Evolutionary conservation across 2,797 vertebrate species (phyloP).

Genomic region (Clarias fuscus): DNA sequence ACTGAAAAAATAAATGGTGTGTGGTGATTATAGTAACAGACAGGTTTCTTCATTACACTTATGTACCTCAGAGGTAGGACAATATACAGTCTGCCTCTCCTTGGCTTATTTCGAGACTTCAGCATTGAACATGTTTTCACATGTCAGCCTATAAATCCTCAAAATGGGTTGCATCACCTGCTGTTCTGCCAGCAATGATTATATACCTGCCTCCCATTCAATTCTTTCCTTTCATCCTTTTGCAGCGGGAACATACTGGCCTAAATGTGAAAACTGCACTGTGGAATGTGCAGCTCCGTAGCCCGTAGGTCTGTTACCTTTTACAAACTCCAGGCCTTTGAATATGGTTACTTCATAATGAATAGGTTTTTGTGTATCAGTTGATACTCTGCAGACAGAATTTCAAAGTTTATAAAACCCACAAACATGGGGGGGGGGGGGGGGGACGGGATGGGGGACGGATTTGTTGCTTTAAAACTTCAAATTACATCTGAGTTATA

Average conservation of each 20-base stretch:
- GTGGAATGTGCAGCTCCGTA: slow-evolving; percentile 34
- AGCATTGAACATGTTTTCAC: slow-evolving; percentile 45
- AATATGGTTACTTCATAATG: slow-evolving; percentile 11
- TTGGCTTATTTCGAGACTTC: slow-evolving; percentile 28
- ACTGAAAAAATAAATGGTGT: slow-evolving; percentile 1
- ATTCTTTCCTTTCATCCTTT: slow-evolving; percentile 51
- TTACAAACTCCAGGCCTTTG: slow-evolving; percentile 13
- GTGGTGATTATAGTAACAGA: slow-evolving; percentile 1
- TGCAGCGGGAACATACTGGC: slow-evolving; percentile 39
- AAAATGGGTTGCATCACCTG: slow-evolving; percentile 54
- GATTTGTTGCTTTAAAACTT: slow-evolving; percentile 9
- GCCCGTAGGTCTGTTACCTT: slow-evolving; percentile 26
- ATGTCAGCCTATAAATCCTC: slow-evolving; percentile 55
- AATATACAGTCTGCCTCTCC: slow-evolving; percentile 18
- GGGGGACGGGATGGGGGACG: too few relatives aligned
- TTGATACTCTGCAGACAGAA: not conserved
- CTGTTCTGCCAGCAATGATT: slow-evolving; percentile 52
- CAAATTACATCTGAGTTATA: slow-evolving; percentile 15
- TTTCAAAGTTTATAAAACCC: not conserved
- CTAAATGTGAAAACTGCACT: slow-evolving; percentile 34
- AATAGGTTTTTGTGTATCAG: not conserved
- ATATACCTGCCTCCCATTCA: slow-evolving; percentile 56
- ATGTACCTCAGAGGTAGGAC: not conserved
- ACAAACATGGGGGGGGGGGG: not conserved
- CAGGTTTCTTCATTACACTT: not conserved